Evolutionary conservation across 1,140 invertebrate species (phyloP), one percentile per base, ranked within the genome.

Genomic region (Ips nitidus): DNA sequence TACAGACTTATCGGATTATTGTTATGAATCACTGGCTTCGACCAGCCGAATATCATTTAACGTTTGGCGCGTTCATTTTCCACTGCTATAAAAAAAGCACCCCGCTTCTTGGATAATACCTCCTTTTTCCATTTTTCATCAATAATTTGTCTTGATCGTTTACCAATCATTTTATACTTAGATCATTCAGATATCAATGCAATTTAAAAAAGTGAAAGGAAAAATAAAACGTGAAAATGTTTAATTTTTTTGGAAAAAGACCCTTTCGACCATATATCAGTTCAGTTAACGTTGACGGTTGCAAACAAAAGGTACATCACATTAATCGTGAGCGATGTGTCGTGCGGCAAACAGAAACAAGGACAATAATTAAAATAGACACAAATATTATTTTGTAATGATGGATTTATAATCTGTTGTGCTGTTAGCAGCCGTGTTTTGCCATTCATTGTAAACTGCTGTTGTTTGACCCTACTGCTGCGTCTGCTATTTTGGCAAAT

Each of bases 341-440:
- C 58, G 66, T 69, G 66, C 41, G 58, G 66, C 66, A 61, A 69
- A 69, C 66, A 69, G 66, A 69, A 67, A 59, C 65, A 67, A n/a
- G 65, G 43, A 69, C 66, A 56, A 69, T 69, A 69, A 69, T 69
- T 69, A 69, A 69, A 69, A 69, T 69, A 63, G 66, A 69, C 66
- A 62, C 66, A 69, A 69, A 69, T 69, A 69, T 69, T 69, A 69
- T 69, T 69, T 69, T 62, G 66, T 69, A 69, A 69, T 69, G 66
- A 69, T 69, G 66, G 66, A 69, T 69, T 69, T 69, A 69, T 69
- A 69, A 69, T 69, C 66, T 69, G 66, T 69, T 69, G 66, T 69
- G 58, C 66, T 69, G 66, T 69, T 69, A 69, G 58, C 66, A 69
- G 66, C 59, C 66, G 40, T 63, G 66, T 69, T 69, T 69, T 52